These are phyloP conservation scores for Dynastes grantii DNA, from an alignment of 2,888 invertebrate species.

Conservation along the genomic window DNA sequence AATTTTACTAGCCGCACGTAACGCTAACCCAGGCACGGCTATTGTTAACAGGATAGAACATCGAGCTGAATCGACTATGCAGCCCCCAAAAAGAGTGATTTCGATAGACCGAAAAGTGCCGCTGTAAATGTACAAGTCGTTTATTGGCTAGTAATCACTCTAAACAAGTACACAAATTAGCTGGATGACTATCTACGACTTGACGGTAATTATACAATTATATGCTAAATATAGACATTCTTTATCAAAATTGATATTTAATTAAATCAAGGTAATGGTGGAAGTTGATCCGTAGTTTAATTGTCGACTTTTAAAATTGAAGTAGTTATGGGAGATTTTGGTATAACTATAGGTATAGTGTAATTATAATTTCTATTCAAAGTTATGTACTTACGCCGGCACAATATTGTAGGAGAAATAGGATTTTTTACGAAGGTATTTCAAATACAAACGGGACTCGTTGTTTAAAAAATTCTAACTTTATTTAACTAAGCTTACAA, in stretches of 20 bases:
- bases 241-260: slow-evolving; percentile 44
- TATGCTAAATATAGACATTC: slow-evolving; percentile 36
- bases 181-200: slow-evolving; percentile 27
- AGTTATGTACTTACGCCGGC: no score
- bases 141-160: background rate
- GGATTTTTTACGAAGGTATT: no score
- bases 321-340: no score
- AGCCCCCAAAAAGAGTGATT: slow-evolving; percentile 8
- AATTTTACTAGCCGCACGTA: slow-evolving; percentile 53
- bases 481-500: no score
- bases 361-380: no score
- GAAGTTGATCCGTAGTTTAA: no score
- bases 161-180: slow-evolving; percentile 36
- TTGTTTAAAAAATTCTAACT: no score
- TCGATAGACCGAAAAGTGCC: slow-evolving; percentile 28
- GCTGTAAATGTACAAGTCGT: slow-evolving; percentile 11
- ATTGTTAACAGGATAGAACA: slow-evolving; percentile 32
- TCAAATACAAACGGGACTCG: no score
- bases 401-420: no score
- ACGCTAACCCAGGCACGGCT: slow-evolving; percentile 45
- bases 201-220: slow-evolving; percentile 44
- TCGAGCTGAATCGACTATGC: slow-evolving; percentile 25
- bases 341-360: no score
- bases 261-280: slow-evolving; percentile 43
- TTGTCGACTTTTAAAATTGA: no score